These are phyloP conservation scores for Sebastes paucispinis DNA, from an alignment of 2,797 vertebrate genomes.

Conservation along the genomic window DNA sequence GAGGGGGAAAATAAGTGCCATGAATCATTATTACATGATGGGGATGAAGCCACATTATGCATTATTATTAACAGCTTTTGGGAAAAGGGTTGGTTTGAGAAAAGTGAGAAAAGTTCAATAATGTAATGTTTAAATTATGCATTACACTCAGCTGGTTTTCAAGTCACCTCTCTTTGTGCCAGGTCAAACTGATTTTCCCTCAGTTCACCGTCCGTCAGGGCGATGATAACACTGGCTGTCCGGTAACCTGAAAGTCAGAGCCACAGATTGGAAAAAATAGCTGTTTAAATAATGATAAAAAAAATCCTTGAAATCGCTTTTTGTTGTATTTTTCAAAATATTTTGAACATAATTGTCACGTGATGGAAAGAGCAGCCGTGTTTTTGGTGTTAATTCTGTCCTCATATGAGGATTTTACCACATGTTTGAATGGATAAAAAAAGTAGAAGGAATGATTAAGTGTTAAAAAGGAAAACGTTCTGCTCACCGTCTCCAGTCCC, in stretches of 20 bases:
- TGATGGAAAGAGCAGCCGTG: too few relatives aligned
- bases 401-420: not conserved
- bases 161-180: conserved; percentile 88
- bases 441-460: conserved; percentile 27
- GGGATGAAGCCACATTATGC: not conserved
- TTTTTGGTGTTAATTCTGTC: conserved; percentile 15
- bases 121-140: not conserved
- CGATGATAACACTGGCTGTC: conserved; percentile 97
- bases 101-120: not conserved
- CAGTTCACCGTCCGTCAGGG: conserved; percentile 95
- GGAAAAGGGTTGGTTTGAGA: not conserved
- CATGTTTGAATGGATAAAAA: conserved; percentile 7
- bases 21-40: not conserved
- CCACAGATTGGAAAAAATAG: not conserved
- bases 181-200: conserved; percentile 94
- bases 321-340: too few relatives aligned
- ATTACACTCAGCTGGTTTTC: not conserved
- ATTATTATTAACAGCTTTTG: not conserved
- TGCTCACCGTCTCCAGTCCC: conserved; percentile 91
- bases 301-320: too few relatives aligned
- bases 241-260: conserved; percentile 85
- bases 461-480: conserved; percentile 32
- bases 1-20: not conserved
- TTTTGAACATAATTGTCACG: too few relatives aligned
- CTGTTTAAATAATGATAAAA: too few relatives aligned